phyloP scores from a whole-genome alignment of 2,888 invertebrate genomes.

The Cheilosia vernalis region DNA sequence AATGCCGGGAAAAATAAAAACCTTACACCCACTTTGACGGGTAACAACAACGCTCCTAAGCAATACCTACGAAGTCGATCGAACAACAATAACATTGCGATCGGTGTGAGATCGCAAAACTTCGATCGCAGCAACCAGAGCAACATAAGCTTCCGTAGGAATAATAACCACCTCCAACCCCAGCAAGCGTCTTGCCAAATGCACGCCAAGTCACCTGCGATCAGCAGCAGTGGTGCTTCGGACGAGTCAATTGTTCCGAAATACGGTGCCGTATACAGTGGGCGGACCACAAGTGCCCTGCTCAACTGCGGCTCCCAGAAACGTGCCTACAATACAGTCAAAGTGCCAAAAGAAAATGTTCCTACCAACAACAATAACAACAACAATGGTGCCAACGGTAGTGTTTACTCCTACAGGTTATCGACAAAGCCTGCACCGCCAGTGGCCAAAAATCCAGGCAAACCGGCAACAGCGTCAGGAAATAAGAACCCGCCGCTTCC shows the following conservation, averaged over 20 bases:
- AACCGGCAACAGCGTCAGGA: conserved; percentile 78
- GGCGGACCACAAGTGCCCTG: conserved; percentile 56
- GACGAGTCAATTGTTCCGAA: conserved; percentile 79
- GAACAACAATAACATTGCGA: conserved; percentile 68
- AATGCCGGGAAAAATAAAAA: conserved; percentile 57
- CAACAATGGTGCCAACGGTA: conserved; percentile 56
- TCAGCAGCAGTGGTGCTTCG: conserved; percentile 77
- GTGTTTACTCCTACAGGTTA: conserved; percentile 64
- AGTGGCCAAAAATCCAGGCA: conserved; percentile 75
- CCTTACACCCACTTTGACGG: conserved; percentile 57
- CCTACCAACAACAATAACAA: conserved; percentile 68
- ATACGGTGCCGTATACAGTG: conserved; percentile 77
- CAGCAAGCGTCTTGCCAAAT: conserved; percentile 53
- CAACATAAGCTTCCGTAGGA: conserved; percentile 77
- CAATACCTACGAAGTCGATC: conserved; percentile 77
- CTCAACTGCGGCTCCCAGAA: conserved; percentile 79
- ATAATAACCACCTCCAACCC: conserved; percentile 71
- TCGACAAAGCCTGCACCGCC: conserved; percentile 49
- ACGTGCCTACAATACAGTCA: conserved; percentile 80
- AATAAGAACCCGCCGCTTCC: conserved; percentile 61
- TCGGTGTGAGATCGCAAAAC: conserved; percentile 70
- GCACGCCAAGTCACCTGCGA: conserved; percentile 77
- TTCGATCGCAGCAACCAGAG: conserved; percentile 77
- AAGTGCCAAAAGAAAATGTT: conserved; percentile 82
- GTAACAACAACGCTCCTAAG: conserved; percentile 70